Evolutionary conservation across 2,797 vertebrate genomes (phyloP).

Genomic region (Salarias fasciatus): DNA sequence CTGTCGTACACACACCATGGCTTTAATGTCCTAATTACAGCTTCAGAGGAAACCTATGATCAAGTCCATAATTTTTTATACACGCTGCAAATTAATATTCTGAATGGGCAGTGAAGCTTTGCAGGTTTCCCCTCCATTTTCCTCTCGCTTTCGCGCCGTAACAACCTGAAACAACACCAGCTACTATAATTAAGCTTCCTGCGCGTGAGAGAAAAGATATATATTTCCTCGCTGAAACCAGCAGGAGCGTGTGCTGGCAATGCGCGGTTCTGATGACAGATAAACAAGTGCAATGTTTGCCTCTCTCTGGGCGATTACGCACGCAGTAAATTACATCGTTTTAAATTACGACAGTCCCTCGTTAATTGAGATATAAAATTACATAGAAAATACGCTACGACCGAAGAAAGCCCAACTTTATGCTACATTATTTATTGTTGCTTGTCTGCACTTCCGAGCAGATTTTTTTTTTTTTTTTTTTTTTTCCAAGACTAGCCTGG

Average conservation of each 20-base stretch:
- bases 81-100: slow-evolving; percentile 77
- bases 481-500: slow-evolving; percentile 22
- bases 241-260: slow-evolving; percentile 60
- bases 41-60: slow-evolving; percentile 76
- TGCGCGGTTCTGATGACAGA: slow-evolving; percentile 57
- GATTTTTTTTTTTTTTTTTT: slow-evolving; percentile 33
- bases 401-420: slow-evolving; percentile 29
- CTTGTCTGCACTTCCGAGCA: slow-evolving; percentile 25
- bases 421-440: slow-evolving; percentile 37
- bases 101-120: slow-evolving; percentile 70
- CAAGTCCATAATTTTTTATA: slow-evolving; percentile 78
- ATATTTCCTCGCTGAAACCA: slow-evolving; percentile 43
- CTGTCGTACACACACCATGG: slow-evolving; percentile 59
- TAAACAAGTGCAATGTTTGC: slow-evolving; percentile 57
- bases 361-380: slow-evolving; percentile 47
- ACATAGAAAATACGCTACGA: slow-evolving; percentile 31
- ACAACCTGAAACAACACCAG: slow-evolving; percentile 52
- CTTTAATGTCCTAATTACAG: slow-evolving; percentile 83
- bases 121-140: slow-evolving; percentile 37
- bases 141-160: slow-evolving; percentile 24
- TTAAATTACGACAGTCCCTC: slow-evolving; percentile 17
- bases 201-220: slow-evolving; percentile 34
- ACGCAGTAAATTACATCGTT: slow-evolving; percentile 39
- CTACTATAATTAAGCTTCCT: slow-evolving; percentile 66
- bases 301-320: slow-evolving; percentile 53